These are phyloP conservation scores for Sebastes jordani DNA, from an alignment of 2,797 vertebrate genomes.

Conservation along the genomic window DNA sequence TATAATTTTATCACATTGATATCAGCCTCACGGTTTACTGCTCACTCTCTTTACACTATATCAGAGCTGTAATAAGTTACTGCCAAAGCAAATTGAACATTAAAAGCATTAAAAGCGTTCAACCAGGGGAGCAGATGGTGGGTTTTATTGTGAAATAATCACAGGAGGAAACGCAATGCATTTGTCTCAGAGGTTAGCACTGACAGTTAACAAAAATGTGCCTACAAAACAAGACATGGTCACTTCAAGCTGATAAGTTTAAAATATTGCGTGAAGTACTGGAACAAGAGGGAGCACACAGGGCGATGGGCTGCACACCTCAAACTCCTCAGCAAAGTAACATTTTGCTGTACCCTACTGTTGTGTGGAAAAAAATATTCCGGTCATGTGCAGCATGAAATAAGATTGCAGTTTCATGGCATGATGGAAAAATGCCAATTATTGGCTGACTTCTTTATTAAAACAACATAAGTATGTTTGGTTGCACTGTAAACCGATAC, in stretches of 20 bases:
- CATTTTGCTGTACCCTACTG: neutral
- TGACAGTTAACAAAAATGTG: neutral
- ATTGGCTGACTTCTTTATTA: neutral
- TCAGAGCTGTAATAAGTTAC: neutral
- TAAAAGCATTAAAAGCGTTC: neutral
- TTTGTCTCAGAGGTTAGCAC: neutral
- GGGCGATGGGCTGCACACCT: neutral
- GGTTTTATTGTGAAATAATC: neutral
- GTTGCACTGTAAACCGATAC: neutral
- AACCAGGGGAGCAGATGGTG: neutral
- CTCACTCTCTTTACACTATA: neutral
- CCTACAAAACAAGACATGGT: neutral
- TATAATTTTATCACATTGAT: neutral
- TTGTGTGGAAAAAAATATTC: neutral
- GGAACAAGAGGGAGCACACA: neutral
- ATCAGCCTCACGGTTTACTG: neutral
- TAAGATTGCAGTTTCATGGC: neutral
- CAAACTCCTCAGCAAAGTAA: neutral
- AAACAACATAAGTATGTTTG: slow-evolving; percentile 6
- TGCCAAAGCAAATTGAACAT: neutral
- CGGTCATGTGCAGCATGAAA: neutral
- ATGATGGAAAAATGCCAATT: neutral
- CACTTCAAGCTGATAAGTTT: neutral
- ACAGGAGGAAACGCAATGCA: neutral
- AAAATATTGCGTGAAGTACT: neutral